Conservation (phyloP, 2,888 invertebrate genomes). For the Tubulanus polymorphus region DNA sequence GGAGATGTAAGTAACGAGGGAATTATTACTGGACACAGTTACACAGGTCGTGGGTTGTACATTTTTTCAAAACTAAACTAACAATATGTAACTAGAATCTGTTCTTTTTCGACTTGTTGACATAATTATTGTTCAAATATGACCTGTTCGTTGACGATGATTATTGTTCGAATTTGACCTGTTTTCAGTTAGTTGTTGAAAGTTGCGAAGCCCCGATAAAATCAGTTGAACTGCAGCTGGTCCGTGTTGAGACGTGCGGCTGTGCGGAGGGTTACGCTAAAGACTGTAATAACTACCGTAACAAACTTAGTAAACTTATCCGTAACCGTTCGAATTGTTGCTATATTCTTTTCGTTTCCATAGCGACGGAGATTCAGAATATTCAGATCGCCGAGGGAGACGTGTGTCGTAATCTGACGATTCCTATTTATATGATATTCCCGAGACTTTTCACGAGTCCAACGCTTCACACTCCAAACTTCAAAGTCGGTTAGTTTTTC, state of each 20-base stretch:
- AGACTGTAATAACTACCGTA: too few species aligned
- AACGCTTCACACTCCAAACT: slow-evolving; percentile 81
- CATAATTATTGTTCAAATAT: too few species aligned
- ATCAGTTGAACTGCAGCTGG: slow-evolving; percentile 89
- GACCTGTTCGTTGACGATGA: too few species aligned
- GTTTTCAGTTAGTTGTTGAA: slow-evolving; percentile 41
- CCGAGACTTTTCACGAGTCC: slow-evolving; percentile 94
- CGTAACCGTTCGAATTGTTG: too few species aligned
- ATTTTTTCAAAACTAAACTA: too few species aligned
- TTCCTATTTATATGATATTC: slow-evolving; percentile 93
- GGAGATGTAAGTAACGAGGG: slow-evolving; percentile 74
- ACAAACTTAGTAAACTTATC: too few species aligned
- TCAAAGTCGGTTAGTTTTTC: slow-evolving; percentile 78
- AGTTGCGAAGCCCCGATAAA: slow-evolving; percentile 75
- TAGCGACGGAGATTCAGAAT: slow-evolving; percentile 97
- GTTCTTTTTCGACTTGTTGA: too few species aligned
- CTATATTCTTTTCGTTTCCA: too few species aligned
- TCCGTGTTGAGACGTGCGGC: slow-evolving; percentile 92
- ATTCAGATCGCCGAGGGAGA: slow-evolving; percentile 96
- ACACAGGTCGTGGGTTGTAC: too few species aligned
- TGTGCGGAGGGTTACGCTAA: slow-evolving; percentile 71
- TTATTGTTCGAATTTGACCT: too few species aligned
- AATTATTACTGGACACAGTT: too few species aligned
- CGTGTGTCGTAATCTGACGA: slow-evolving; percentile 71
- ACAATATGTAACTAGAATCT: too few species aligned